Base-by-base conservation (phyloP, 2,888 invertebrate genomes). In the Xylophagus ater region DNA sequence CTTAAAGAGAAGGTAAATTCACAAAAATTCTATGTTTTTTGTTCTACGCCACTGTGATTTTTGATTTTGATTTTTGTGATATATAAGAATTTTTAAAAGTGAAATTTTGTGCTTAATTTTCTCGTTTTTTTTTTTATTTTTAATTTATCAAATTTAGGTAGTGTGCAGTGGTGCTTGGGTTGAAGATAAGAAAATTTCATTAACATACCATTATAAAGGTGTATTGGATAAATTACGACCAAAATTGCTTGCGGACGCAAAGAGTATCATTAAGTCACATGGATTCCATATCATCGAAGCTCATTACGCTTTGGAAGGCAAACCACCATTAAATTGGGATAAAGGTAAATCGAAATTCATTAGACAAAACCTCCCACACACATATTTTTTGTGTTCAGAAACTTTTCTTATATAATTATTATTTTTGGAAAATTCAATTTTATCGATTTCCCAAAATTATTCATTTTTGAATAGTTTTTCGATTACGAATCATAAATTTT, bases 241-340 rank as follows among this genome's bases (percentile, higher is more conserved):
- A 4, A 66, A 68, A 35, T 66, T 81, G 52, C 69, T 76, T 29
- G 68, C 69, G 21, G 67, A 73, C 49, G 81, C 81, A 3, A 73
- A 69, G 54, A 68, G 68, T 45, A 61, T 81, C 47, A 81, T 82
- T 49, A 72, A 74, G 56, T 65, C 69, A 18, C 72, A 74, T 24
- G 79, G 81, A 24, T 81, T 81, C 60, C 71, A 73, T 51, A 73
- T 79, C 13, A 77, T 74, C 33, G 67, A 72, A 47, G 79, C 82
- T 1, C 79, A 81, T 52, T 78, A 78, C 49, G 82, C 82, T 17
- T 69, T 82, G 41, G 83, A 84, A 58, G 82, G 81, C 10, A 80
- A 79, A 53, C 83, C 83, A 34, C 81, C 81, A 21, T 81, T 83
- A 14, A 73, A 78, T 53, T 84, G 83, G 83, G 78, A 83, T 58